Conservation (phyloP, 2,113 vertebrate species). For the Hoplias malabaricus region DNA sequence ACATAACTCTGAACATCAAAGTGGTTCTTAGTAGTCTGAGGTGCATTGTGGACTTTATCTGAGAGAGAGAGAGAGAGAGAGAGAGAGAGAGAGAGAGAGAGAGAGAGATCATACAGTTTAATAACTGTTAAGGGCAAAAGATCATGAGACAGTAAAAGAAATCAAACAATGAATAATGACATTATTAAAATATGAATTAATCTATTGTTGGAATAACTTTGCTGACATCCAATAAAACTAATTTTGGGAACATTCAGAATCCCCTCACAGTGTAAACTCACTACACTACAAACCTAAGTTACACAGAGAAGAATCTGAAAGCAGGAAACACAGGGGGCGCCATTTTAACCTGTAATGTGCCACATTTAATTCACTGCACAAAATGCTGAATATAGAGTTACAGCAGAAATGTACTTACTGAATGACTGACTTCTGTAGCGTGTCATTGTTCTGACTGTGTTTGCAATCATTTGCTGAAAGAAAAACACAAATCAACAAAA, state of each 20-base stretch:
- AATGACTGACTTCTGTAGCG: slow-evolving; percentile 91
- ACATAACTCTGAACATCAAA: slow-evolving; percentile 90
- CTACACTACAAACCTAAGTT: not conserved
- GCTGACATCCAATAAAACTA: not conserved
- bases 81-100: not conserved
- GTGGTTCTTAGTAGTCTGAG: slow-evolving; percentile 89
- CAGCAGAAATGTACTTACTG: slow-evolving; percentile 79
- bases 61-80: not conserved
- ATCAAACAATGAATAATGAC: not conserved
- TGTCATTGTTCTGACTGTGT: slow-evolving; percentile 89
- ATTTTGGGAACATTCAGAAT: too few species aligned
- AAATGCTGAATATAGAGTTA: not conserved
- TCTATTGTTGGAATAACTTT: not conserved
- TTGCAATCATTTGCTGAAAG: slow-evolving; percentile 95
- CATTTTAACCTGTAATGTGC: not conserved
- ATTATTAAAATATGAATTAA: not conserved
- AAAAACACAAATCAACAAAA: slow-evolving; percentile 32
- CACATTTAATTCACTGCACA: not conserved
- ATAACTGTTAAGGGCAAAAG: too few species aligned
- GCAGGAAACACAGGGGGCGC: not conserved
- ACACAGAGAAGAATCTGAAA: not conserved
- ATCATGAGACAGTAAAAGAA: not conserved
- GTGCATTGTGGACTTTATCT: slow-evolving; percentile 83
- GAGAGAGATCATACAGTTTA: not conserved
- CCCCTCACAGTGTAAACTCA: not conserved